Evolutionary conservation across 2,888 invertebrate species (phyloP), one percentile per base, ranked within the genome.

Genomic region (Electrophaes corylata): DNA sequence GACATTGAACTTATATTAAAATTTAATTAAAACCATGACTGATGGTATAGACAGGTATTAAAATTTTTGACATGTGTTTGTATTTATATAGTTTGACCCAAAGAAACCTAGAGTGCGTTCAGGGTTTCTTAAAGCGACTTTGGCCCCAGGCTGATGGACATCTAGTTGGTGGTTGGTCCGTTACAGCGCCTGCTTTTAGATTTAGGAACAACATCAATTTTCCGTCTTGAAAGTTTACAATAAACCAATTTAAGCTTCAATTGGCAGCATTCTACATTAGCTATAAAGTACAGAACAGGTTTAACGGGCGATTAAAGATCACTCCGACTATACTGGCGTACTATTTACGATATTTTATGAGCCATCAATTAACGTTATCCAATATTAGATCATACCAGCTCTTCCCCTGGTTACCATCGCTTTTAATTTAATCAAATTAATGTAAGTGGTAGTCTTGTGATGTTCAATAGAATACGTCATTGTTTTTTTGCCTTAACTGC

Each of bases 261-360:
- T 66, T 64, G 64, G 60, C 63, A 66, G 66, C 66, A 51, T 64
- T 66, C 60, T 55, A 65, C 56, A 62, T 58, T 51, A 61, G 62
- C 60, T 67, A 76, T 78, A 78, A 78, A 74, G 46, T 63, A 62
- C 59, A 62, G 66, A 56, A 63, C 68, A 69, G 58, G 63, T 78
- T 80, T 81, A 75, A 79, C 72, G 76, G 71, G 62, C 79, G 75
- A 80, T 79, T 79, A 78, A 80, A 80, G 74, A 75, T 76, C 78
- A 75, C 78, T 78, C 72, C 64, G 67, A 67, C 62, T 63, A 58
- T 63, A 65, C 67, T 69, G 72, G 68, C 67, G 69, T 66, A 72
- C 68, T 75, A 74, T 78, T 63, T 68, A 64, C 66, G 64, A 64
- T 62, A 67, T 69, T 81, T 81, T 80, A 81, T 76, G 65, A 69